A percentile compares a stretch with the other conserved stretches of the same genome.
Conservation (phyloP, 2,113 vertebrate species). For the Lepidothrix coronata region DNA sequence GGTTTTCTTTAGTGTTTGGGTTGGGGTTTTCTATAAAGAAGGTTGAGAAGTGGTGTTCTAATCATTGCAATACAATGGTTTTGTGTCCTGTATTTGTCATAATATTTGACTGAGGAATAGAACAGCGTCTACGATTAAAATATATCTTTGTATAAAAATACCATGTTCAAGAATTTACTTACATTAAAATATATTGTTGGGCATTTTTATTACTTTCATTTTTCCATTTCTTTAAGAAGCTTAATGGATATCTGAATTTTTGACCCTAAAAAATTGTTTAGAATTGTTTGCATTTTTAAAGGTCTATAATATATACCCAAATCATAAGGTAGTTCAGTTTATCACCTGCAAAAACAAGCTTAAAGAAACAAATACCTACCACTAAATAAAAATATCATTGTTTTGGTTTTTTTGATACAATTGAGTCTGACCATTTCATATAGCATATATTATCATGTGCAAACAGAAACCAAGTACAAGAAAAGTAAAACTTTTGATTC, state of each 20-base stretch:
- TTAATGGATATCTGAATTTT: not conserved
- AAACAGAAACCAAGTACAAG: not conserved
- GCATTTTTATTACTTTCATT: not conserved
- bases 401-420: not conserved
- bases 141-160: conserved; percentile 53
- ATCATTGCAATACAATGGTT: conserved; percentile 22
- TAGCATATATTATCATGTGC: not conserved
- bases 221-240: conserved; percentile 3
- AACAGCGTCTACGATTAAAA: conserved; percentile 46
- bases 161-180: conserved; percentile 49
- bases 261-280: not conserved
- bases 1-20: not conserved
- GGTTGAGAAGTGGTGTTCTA: conserved; percentile 6
- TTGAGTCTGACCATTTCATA: not conserved
- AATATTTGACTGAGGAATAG: conserved; percentile 17
- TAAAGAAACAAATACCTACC: not conserved
- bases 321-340: not conserved
- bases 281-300: not conserved
- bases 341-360: not conserved
- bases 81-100: not conserved
- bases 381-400: not conserved
- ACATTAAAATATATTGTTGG: conserved; percentile 12
- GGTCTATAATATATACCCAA: not conserved
- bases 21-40: not conserved
- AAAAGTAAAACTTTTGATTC: not conserved